A percentile compares a stretch with the other conserved stretches of the same genome.
phyloP scores from a whole-genome alignment of 2,888 invertebrate genomes.

The Caenorhabditis becei region DNA sequence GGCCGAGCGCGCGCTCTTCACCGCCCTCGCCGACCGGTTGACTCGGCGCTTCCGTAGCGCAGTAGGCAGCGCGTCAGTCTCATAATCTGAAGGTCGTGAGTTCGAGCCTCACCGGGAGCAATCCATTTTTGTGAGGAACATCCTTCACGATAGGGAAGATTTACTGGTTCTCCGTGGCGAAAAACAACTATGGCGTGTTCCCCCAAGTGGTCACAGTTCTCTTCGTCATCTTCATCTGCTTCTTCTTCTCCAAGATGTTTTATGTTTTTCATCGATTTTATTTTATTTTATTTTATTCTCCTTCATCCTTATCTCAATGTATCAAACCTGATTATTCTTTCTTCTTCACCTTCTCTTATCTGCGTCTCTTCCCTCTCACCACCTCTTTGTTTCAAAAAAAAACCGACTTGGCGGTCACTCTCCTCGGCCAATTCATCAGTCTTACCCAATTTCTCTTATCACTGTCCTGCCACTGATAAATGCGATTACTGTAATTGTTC shows the following conservation, averaged over 20 bases:
- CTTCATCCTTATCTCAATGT: not conserved
- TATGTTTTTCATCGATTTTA: not conserved
- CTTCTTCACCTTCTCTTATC: constrained; percentile 8
- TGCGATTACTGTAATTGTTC: constrained; percentile 12
- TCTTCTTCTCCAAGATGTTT: not conserved
- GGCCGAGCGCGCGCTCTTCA: not conserved
- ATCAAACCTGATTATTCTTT: constrained; percentile 8
- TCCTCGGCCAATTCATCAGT: too few species aligned
- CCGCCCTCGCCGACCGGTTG: not conserved
- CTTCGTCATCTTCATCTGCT: not conserved
- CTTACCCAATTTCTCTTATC: constrained; percentile 11
- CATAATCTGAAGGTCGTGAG: constrained; percentile 95
- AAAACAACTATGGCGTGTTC: not conserved
- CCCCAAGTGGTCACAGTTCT: not conserved
- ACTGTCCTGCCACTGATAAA: not conserved
- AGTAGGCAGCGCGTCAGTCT: constrained; percentile 86
- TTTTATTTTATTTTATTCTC: not conserved
- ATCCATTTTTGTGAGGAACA: constrained; percentile 27
- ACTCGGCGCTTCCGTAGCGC: constrained; percentile 70
- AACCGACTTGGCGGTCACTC: constrained; percentile 49
- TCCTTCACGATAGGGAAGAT: not conserved
- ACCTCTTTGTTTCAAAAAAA: constrained; percentile 10
- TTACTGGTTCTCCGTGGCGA: not conserved
- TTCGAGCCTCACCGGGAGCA: constrained; percentile 89
- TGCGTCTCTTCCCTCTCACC: constrained; percentile 34